Base-by-base conservation (phyloP, 2,113 vertebrate genomes). In the Noctilio leporinus region DNA sequence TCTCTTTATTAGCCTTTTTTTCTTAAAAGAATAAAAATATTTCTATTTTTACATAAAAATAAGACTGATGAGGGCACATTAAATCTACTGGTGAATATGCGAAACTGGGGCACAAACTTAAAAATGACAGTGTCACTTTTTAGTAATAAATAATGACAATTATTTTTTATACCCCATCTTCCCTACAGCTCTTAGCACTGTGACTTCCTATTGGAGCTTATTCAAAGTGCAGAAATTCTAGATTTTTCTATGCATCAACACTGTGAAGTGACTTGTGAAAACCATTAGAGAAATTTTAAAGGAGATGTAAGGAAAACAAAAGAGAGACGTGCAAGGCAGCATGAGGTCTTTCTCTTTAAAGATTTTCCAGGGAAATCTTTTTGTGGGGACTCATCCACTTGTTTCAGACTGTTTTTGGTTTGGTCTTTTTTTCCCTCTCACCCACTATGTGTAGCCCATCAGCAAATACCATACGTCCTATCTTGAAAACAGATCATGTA, bases 21-120 rank as follows among this genome's bases (percentile, higher is more conserved):
- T 57, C 85, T 84, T 12, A 94, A 83, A 33, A 78, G 20, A 84
- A 72, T 70, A 35, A 86, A 45, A 84, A 24, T 65, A 10, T 2
- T 89, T 96, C 82, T 57, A 2, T 26, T 97, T 93, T 95, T 55
- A 67, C 20, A 30, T 67, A 4, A 59, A 77, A 88, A 89, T 28
- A 67, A 8, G 2, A 89, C 92, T 69, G 72, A 83, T 3, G n/a
- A 78, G 3, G 15, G 3, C 19, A 57, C 82, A 28, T 70, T 86
- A 62, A 38, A 26, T 65, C 53, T 95, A 30, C 10, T 38, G 26
- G 4, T 55, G 43, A 73, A 53, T 59, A 45, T 57, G 14, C 78
- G 38, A 88, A 81, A 43, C 3, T n/a, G 55, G 64, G 22, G 3
- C 43, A 83, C 51, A 83, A 33, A 69, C 30, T 88, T 82, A 12